Conservation (phyloP, 1,140 invertebrate species). For the Brachionus koreanus region DNA sequence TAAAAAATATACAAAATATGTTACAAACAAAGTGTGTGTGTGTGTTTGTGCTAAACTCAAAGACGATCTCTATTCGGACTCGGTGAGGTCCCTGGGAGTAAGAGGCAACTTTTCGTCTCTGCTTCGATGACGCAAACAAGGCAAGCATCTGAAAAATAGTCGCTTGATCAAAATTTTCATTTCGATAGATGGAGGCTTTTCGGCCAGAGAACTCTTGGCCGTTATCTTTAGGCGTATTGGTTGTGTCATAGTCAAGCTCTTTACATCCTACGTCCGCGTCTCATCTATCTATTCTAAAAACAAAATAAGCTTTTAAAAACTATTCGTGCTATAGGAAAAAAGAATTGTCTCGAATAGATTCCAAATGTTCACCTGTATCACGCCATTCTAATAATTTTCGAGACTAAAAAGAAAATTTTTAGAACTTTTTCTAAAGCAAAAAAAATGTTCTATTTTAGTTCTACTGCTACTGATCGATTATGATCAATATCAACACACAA, state of each 20-base stretch:
- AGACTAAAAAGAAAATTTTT: not conserved
- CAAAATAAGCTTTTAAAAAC: too few relatives aligned
- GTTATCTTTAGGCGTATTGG: constrained; percentile 37
- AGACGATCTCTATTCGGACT: not conserved
- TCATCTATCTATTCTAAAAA: not conserved
- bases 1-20: too few relatives aligned
- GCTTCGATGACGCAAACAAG: not conserved
- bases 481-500: not conserved
- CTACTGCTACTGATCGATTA: too few relatives aligned
- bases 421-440: too few relatives aligned
- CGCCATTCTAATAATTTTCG: not conserved
- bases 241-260: constrained; percentile 26
- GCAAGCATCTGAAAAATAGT: not conserved
- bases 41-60: too few relatives aligned
- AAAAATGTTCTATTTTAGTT: too few relatives aligned
- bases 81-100: not conserved
- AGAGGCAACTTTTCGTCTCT: constrained; percentile 35
- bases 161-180: constrained; percentile 42
- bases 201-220: not conserved
- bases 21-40: too few relatives aligned
- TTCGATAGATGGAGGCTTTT: constrained; percentile 39
- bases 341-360: not conserved
- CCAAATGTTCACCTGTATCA: not conserved
- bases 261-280: not conserved
- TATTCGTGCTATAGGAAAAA: too few relatives aligned